A percentile compares a stretch with the other conserved stretches of the same genome.
Conservation (phyloP, 2,888 invertebrate species). For the Aricia artaxerxes region DNA sequence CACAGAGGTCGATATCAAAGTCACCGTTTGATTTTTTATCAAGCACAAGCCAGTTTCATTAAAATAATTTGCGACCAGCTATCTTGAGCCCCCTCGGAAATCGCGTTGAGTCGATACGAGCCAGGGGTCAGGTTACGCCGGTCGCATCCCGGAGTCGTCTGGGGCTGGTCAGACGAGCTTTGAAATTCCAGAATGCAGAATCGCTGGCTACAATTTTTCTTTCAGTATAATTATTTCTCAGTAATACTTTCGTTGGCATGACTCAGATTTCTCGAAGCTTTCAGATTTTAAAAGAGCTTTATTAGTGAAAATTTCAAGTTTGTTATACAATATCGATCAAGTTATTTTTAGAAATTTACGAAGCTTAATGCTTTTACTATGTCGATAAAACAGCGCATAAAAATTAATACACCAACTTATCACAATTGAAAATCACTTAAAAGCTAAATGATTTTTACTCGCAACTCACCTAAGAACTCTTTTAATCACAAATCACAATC, state of each 20-base stretch:
- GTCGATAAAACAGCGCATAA: background rate
- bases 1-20: too few relatives aligned
- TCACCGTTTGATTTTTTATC: slow-evolving; percentile 39
- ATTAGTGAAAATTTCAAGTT: too few relatives aligned
- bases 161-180: slow-evolving; percentile 70
- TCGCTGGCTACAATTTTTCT: slow-evolving; percentile 59
- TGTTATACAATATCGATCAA: too few relatives aligned
- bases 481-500: slow-evolving; percentile 15
- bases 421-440: too few relatives aligned
- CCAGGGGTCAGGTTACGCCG: slow-evolving; percentile 48
- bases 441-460: background rate
- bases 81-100: slow-evolving; percentile 34
- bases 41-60: slow-evolving; percentile 41
- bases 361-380: background rate
- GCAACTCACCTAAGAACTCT: slow-evolving; percentile 21
- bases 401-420: too few relatives aligned
- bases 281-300: background rate
- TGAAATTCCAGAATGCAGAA: slow-evolving; percentile 70
- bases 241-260: slow-evolving; percentile 5
- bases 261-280: background rate
- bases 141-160: slow-evolving; percentile 43
- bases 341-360: background rate
- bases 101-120: slow-evolving; percentile 32
- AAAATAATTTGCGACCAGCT: slow-evolving; percentile 40
- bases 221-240: slow-evolving; percentile 32